phyloP scores from a whole-genome alignment of 1,140 invertebrate genomes.

The Lasaia peninsularis region DNA sequence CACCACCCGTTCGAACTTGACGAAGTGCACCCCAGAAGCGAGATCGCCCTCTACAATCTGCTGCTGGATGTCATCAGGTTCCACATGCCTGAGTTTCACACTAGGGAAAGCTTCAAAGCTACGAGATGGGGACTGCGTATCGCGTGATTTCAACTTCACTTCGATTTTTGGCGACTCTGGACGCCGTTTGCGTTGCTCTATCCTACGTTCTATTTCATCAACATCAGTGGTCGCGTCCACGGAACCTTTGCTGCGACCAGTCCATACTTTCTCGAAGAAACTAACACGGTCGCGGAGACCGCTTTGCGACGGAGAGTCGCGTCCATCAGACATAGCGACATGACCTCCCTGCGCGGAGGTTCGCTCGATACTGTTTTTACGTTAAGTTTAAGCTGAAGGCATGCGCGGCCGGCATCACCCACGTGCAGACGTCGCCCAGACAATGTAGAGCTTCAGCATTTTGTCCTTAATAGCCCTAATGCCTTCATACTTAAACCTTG shows the following conservation, averaged over 20 bases:
- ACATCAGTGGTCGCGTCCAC: slow-evolving; percentile 74
- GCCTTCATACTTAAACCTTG: not conserved
- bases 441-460: slow-evolving; percentile 20
- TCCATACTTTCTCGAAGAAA: slow-evolving; percentile 88
- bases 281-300: slow-evolving; percentile 83
- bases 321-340: slow-evolving; percentile 69
- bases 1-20: slow-evolving; percentile 84
- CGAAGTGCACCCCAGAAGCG: slow-evolving; percentile 78
- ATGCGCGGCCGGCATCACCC: slow-evolving; percentile 32
- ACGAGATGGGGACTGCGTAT: slow-evolving; percentile 66
- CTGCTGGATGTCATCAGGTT: slow-evolving; percentile 59
- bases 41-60: slow-evolving; percentile 82
- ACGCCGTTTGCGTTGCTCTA: slow-evolving; percentile 78
- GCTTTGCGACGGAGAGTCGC: slow-evolving; percentile 74
- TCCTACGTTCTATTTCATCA: slow-evolving; percentile 79
- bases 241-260: slow-evolving; percentile 66
- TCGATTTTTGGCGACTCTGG: slow-evolving; percentile 76
- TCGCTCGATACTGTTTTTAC: slow-evolving; percentile 64
- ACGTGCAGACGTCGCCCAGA: slow-evolving; percentile 56
- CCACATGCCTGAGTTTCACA: slow-evolving; percentile 59
- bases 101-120: slow-evolving; percentile 56
- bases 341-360: slow-evolving; percentile 59
- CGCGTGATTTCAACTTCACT: slow-evolving; percentile 78
- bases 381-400: slow-evolving; percentile 38
- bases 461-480: not conserved